Conservation (phyloP, 1,140 invertebrate species). For the Helicorthomorpha holstii region DNA sequence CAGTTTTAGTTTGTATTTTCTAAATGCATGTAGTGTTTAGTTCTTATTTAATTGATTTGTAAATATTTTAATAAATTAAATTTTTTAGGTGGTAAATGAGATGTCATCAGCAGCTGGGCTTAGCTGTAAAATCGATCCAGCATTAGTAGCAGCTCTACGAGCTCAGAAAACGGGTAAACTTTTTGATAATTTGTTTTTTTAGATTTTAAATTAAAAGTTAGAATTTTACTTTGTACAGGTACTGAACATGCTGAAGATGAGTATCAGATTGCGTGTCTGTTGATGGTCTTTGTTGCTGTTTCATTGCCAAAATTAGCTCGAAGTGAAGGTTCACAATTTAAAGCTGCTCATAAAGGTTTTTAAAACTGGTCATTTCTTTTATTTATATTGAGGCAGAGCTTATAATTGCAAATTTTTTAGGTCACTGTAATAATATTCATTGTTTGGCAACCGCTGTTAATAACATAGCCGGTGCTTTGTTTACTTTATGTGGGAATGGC, state of each 20-base stretch:
- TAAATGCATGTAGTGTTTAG: no score
- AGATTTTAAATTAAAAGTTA: constrained; percentile 1
- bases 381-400: neutral
- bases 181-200: neutral
- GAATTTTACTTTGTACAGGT: neutral
- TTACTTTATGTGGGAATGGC: constrained; percentile 81
- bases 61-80: no score
- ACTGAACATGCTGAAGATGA: constrained; percentile 67
- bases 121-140: constrained; percentile 84
- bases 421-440: constrained; percentile 94
- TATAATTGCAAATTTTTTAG: constrained; percentile 13
- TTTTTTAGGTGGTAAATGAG: constrained; percentile 67
- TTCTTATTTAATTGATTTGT: no score
- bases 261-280: constrained; percentile 78
- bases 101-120: constrained; percentile 93
- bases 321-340: constrained; percentile 71
- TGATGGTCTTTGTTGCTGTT: constrained; percentile 98
- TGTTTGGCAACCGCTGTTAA: constrained; percentile 93
- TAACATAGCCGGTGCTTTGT: constrained; percentile 88
- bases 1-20: no score
- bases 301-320: constrained; percentile 91
- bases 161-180: constrained; percentile 56
- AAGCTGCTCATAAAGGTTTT: constrained; percentile 65
- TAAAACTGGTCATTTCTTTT: neutral
- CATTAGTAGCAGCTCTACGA: constrained; percentile 68